Conservation (phyloP, 92 coral and sea anemone genomes). For the Paragorgia papillata region DNA sequence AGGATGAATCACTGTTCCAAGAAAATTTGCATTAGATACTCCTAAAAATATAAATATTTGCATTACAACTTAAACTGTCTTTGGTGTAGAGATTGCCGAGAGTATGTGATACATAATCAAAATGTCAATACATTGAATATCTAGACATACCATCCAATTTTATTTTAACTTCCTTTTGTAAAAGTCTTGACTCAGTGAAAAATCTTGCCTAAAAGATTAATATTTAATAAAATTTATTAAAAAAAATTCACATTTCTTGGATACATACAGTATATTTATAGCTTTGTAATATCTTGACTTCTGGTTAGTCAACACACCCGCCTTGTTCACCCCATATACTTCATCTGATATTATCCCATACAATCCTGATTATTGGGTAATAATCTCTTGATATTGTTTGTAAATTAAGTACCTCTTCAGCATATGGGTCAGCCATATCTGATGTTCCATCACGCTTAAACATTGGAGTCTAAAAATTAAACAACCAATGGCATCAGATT, state of each 20-base stretch:
- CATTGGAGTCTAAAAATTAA: slow-evolving; percentile 80
- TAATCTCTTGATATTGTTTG: no score
- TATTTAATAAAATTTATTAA: no score
- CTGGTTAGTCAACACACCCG: no score
- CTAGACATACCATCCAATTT: slow-evolving; percentile 87
- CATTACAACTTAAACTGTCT: not conserved
- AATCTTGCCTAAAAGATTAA: slow-evolving; percentile 72
- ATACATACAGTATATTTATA: no score
- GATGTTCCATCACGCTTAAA: slow-evolving; percentile 84
- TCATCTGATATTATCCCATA: no score
- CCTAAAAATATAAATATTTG: slow-evolving; percentile 54
- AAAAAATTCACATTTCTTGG: no score
- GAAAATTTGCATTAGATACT: slow-evolving; percentile 86
- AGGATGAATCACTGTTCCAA: slow-evolving; percentile 88
- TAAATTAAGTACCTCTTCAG: slow-evolving; percentile 89
- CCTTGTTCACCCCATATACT: no score
- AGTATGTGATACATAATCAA: no score
- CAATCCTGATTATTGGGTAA: no score
- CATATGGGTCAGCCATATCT: slow-evolving; percentile 83
- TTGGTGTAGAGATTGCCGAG: no score
- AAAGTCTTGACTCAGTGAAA: slow-evolving; percentile 91
- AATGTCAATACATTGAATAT: no score
- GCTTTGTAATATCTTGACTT: no score
- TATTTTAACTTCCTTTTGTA: slow-evolving; percentile 94
- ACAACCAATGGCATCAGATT: not conserved